Percentiles rank a stretch among this genome's conserved stretches.
Conservation (phyloP, 2,797 vertebrate genomes). For the Sandelia bainsii region DNA sequence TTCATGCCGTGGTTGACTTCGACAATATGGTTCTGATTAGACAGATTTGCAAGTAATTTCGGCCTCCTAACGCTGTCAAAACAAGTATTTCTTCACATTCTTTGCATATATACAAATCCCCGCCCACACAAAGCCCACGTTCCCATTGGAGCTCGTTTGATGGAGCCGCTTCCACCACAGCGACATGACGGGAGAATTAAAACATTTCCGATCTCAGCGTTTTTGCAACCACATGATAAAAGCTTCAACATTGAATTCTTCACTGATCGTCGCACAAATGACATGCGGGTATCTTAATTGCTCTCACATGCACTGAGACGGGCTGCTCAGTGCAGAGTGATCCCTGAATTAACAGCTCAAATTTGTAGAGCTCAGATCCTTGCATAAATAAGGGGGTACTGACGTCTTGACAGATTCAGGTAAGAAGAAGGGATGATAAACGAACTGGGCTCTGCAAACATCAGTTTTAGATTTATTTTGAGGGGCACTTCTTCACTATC, state of each 20-base stretch:
- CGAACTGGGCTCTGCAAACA: conserved; percentile 4
- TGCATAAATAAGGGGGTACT: background rate
- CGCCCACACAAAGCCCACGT: conserved; percentile 30
- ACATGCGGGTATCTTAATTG: conserved; percentile 47
- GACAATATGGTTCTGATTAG: conserved; percentile 73
- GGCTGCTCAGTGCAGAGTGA: background rate
- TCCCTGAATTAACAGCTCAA: background rate
- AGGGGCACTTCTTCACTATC: background rate
- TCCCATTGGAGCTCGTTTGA: conserved; percentile 43
- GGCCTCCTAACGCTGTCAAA: conserved; percentile 50
- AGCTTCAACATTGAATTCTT: conserved; percentile 39
- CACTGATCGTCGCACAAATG: conserved; percentile 43
- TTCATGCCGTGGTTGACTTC: conserved; percentile 61
- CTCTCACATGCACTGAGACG: conserved; percentile 37
- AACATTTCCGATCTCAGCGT: conserved; percentile 68
- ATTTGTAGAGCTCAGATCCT: background rate
- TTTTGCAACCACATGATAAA: conserved; percentile 63
- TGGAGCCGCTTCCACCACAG: conserved; percentile 38
- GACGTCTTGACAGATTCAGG: background rate
- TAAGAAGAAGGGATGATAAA: conserved; percentile 30
- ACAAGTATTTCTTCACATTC: conserved; percentile 59
- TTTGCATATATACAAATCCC: conserved; percentile 39
- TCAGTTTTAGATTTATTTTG: conserved; percentile 18
- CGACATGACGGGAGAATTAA: conserved; percentile 59
- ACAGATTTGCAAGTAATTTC: conserved; percentile 66